Percentiles rank a stretch among this genome's conserved stretches.
These are phyloP conservation scores for Dynastes grantii DNA, from an alignment of 2,888 invertebrate genomes.

Conservation along the genomic window DNA sequence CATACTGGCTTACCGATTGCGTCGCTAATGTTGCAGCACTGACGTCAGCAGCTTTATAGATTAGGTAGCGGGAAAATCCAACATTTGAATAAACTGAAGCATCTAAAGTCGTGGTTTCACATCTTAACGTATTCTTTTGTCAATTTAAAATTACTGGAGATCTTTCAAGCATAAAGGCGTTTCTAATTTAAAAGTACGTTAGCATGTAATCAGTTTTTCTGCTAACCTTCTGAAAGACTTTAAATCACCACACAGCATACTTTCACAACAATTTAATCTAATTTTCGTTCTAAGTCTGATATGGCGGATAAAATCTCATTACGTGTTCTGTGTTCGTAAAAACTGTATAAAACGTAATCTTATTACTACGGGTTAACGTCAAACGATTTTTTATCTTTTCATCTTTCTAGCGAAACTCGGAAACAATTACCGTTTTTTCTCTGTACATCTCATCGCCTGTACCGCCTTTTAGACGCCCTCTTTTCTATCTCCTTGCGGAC, in stretches of 20 bases:
- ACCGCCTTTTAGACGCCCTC: not conserved
- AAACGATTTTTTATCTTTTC: constrained; percentile 13
- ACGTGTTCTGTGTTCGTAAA: constrained; percentile 8
- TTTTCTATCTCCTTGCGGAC: not conserved
- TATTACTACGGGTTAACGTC: constrained; percentile 8
- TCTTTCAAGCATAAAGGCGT: not conserved
- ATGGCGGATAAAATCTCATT: not conserved
- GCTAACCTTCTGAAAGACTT: not conserved
- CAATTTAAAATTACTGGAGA: not conserved
- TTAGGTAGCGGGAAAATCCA: too few species aligned
- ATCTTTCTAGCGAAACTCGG: not conserved
- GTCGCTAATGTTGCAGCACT: too few species aligned
- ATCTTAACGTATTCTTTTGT: too few species aligned
- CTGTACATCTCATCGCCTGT: not conserved
- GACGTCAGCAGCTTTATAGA: too few species aligned
- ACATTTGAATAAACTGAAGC: too few species aligned
- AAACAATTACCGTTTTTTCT: constrained; percentile 11
- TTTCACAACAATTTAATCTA: not conserved
- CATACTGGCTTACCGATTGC: too few species aligned
- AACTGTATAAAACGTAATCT: not conserved
- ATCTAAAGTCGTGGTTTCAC: too few species aligned
- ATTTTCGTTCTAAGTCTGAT: not conserved
- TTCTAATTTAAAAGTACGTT: not conserved
- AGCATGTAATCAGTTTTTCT: not conserved
- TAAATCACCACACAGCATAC: not conserved